Evolutionary conservation across 2,113 vertebrate species (phyloP), one percentile per base, ranked within the genome.

Genomic region (Colinus virginianus): DNA sequence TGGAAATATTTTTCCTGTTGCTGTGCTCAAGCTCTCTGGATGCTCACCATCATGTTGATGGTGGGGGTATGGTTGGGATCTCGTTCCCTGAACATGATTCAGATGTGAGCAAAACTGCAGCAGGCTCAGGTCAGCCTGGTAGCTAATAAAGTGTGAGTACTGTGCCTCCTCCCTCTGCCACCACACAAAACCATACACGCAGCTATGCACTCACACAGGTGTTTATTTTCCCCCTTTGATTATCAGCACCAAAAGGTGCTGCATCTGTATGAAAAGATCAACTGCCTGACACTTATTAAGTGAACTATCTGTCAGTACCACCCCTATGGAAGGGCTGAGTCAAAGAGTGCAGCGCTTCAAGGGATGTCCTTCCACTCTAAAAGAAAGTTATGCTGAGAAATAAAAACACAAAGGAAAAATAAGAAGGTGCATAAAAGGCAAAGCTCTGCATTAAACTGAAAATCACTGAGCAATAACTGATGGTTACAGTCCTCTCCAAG

Each of bases 141-240:
- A 88, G 55, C 46, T 28, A 17, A 28, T 8, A 3, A 53, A 53
- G 51, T 53, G 51, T 17, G 15, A 25, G 25, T 16, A 26, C 8
- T 13, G 14, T 53, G 10, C 51, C 51, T 28, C 38, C 51, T 28
- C 43, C 84, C 28, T 63, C n/a, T 66, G 16, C 38, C 14, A 11
- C 3, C 59, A 42, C 55, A 40, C 28, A 34, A 21, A 22, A 32
- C 30, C 69, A 32, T 3, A 32, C 21, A 10, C 32, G 3, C 22
- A n/a, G 40, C 36, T 30, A 5, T 3, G n/a, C 22, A 1, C 38
- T 59, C 16, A 11, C 26, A 68, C 22, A 40, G n/a, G 11, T 8
- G 4, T 1, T 3, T 0, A 36, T 11, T 10, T 22, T 22, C 34
- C 55, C 64, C 5, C 7, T 3, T 1, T 0, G 2, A n/a, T 2